A percentile compares a stretch with the other conserved stretches of the same genome.
phyloP scores from a whole-genome alignment of 2,113 vertebrate species.

The Mystacornis crossleyi region DNA sequence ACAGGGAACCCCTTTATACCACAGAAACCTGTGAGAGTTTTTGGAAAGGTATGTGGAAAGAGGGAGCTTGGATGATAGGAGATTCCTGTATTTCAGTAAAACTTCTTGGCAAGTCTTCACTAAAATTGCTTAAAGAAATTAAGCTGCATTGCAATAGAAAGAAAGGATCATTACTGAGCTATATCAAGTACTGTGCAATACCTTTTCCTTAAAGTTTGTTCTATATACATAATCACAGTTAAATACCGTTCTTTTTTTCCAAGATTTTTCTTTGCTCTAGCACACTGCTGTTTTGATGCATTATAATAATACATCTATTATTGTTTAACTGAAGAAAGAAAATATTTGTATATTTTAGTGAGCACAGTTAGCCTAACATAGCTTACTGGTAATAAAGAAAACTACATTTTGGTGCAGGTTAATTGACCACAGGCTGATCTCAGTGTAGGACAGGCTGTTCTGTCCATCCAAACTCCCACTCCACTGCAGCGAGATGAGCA shows the following conservation, averaged over 20 bases:
- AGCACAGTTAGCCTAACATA: not conserved
- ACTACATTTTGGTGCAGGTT: not conserved
- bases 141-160: not conserved
- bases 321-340: not conserved
- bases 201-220: not conserved
- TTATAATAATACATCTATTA: not conserved
- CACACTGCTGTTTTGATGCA: not conserved
- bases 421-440: not conserved
- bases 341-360: not conserved
- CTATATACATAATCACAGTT: not conserved
- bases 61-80: not conserved
- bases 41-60: not conserved
- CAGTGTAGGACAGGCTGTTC: not conserved
- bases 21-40: not conserved
- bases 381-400: not conserved
- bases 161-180: not conserved
- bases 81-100: not conserved
- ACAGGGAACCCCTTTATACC: not conserved
- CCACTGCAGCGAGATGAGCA: not conserved
- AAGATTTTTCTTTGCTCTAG: not conserved
- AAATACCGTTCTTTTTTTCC: not conserved
- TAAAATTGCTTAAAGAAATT: not conserved
- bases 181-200: not conserved
- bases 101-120: not conserved
- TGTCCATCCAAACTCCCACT: not conserved